Evolutionary conservation across 2,888 invertebrate genomes (phyloP), one percentile per base, ranked within the genome.

Genomic region (Erebia aethiops): DNA sequence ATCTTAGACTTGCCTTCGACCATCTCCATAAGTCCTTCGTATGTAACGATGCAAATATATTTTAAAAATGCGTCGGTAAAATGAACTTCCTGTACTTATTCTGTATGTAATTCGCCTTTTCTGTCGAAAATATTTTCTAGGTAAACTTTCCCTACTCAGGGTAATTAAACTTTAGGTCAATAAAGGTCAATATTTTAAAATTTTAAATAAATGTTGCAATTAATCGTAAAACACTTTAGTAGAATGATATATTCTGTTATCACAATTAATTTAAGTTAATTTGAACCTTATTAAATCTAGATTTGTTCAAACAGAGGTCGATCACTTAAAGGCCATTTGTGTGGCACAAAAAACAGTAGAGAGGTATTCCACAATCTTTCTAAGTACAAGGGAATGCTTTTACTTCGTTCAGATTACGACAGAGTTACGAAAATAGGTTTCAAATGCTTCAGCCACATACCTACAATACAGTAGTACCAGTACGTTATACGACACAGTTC

Each of bases 351-450:
- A 43, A 58, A 21, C 54, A 56, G 54, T 56, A 56, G 26, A n/a
- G 35, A 60, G 60, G 41, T 60, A 60, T 60, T 60, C 60, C 43
- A 41, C 10, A 60, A 60, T 41, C 60, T 58, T 58, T 56, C 35
- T 60, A 60, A 41, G 41, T 60, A 60, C 60, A 60, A 60, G 41
- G 9, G 60, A 60, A 60, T 43, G 60, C 60, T 60, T 60, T 60
- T 60, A 60, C 60, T 60, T 60, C 41, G 43, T 41, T 16, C 60
- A 35, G 57, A 58, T 58, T 35, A 58, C 35, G 57, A 35, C 57
- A 58, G 57, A 58, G 14, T 58, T 58, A n/a, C 57, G 57, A 58
- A 35, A 58, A 58, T 58, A 58, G 57, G 35, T 35, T 58, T 35
- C 26, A 26, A 57, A 57, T 26, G 13, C 26, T 57, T 57, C 57